These are phyloP conservation scores for Aplysia californica DNA, from an alignment of 1,140 invertebrate species.

Conservation along the genomic window DNA sequence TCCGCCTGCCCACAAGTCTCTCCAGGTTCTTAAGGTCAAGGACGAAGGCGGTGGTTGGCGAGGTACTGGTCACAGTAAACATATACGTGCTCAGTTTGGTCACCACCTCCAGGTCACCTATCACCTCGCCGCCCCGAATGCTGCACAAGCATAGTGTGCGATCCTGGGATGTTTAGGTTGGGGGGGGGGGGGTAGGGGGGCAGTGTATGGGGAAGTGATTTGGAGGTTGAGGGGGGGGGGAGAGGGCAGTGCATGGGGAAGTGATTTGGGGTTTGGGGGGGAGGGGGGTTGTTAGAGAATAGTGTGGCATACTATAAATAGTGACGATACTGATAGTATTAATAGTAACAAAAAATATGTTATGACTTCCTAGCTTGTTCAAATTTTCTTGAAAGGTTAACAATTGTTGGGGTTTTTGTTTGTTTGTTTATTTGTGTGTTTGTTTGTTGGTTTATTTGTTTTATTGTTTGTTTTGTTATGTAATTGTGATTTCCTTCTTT, in stretches of 20 bases:
- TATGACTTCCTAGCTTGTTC: too few relatives aligned
- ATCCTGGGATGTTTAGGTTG: too few relatives aligned
- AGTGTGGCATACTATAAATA: too few relatives aligned
- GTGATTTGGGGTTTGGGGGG: too few relatives aligned
- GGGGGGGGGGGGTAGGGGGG: too few relatives aligned
- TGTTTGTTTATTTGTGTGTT: neutral
- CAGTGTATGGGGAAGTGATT: too few relatives aligned
- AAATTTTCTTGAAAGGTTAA: too few relatives aligned
- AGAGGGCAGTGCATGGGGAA: too few relatives aligned
- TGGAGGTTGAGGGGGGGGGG: too few relatives aligned
- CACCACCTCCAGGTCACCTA: slow-evolving; percentile 60
- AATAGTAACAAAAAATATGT: too few relatives aligned
- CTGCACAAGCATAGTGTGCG: slow-evolving; percentile 50
- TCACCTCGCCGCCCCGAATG: slow-evolving; percentile 50
- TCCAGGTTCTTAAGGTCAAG: slow-evolving; percentile 65
- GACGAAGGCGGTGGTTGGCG: slow-evolving; percentile 57
- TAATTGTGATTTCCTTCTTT: neutral
- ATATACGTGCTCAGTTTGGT: slow-evolving; percentile 55
- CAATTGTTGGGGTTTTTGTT: neutral
- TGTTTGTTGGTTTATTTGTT: neutral
- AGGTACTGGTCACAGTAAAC: slow-evolving; percentile 58
- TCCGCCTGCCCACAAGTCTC: slow-evolving; percentile 55
- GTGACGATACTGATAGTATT: too few relatives aligned
- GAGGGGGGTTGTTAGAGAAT: too few relatives aligned
- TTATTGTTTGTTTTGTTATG: neutral